These are phyloP conservation scores for Probaryconus sp. DNA, from an alignment of 1,140 invertebrate species.

Conservation along the genomic window DNA sequence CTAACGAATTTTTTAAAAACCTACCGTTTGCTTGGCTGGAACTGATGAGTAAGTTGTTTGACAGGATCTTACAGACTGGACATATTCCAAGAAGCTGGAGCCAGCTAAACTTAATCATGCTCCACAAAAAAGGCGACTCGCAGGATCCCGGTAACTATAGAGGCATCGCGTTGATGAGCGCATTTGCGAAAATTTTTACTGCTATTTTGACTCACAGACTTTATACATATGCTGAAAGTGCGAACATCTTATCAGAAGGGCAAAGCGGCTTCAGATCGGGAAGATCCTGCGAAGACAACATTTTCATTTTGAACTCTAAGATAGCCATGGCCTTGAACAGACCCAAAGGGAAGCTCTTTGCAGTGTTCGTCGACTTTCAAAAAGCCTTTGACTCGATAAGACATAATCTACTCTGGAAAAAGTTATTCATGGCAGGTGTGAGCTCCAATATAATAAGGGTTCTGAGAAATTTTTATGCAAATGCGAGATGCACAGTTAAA, in stretches of 20 bases:
- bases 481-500: neutral
- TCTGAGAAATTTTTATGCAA: constrained; percentile 21
- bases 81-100: no score
- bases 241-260: constrained; percentile 22
- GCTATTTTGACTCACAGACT: constrained; percentile 9
- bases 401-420: constrained; percentile 20
- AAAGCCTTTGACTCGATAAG: constrained; percentile 27
- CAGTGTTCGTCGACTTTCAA: constrained; percentile 20
- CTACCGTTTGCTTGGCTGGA: no score
- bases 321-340: constrained; percentile 9
- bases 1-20: no score
- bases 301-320: constrained; percentile 18
- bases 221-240: neutral
- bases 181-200: constrained; percentile 24
- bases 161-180: constrained; percentile 30
- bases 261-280: constrained; percentile 16
- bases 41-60: no score
- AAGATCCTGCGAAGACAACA: constrained; percentile 28
- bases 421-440: constrained; percentile 1
- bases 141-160: constrained; percentile 35
- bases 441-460: constrained; percentile 29
- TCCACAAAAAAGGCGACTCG: constrained; percentile 41
- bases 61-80: no score
- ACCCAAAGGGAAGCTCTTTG: constrained; percentile 3
- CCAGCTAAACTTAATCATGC: constrained; percentile 7